phyloP scores from a whole-genome alignment of 2,797 vertebrate species.

The Lepidocolaptes lacrymiger region DNA sequence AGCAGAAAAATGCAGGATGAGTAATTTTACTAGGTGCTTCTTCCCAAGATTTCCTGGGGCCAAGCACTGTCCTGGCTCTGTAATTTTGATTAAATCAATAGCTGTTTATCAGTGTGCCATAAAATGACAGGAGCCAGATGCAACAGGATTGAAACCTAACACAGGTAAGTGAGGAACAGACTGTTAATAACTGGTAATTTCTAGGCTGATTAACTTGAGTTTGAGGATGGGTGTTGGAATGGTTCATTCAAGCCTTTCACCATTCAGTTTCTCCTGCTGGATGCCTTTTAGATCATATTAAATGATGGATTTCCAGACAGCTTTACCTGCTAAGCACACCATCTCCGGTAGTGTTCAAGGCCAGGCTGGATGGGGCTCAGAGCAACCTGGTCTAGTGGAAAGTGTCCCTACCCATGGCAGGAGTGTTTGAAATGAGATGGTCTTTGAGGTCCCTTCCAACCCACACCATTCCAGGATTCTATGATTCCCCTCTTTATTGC shows the following conservation, averaged over 20 bases:
- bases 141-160: background rate
- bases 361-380: background rate
- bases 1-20: constrained; percentile 61
- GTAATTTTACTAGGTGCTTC: constrained; percentile 58
- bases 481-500: background rate
- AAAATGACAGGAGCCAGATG: constrained; percentile 37
- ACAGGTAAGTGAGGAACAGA: background rate
- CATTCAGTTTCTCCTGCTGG: background rate
- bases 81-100: constrained; percentile 41
- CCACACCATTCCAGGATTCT: background rate
- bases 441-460: background rate
- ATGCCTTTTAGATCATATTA: background rate
- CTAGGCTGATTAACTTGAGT: background rate
- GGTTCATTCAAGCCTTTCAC: background rate
- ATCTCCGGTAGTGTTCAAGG: background rate
- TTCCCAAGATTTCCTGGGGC: constrained; percentile 27
- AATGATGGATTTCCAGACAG: background rate
- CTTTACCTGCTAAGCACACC: background rate
- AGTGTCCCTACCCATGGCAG: background rate
- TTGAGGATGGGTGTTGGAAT: background rate
- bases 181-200: background rate
- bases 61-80: constrained; percentile 6
- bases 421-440: background rate
- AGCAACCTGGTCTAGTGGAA: background rate
- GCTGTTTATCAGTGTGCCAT: background rate